Evolutionary conservation across 2,888 invertebrate genomes (phyloP).

Genomic region (Agonum fuliginosum): DNA sequence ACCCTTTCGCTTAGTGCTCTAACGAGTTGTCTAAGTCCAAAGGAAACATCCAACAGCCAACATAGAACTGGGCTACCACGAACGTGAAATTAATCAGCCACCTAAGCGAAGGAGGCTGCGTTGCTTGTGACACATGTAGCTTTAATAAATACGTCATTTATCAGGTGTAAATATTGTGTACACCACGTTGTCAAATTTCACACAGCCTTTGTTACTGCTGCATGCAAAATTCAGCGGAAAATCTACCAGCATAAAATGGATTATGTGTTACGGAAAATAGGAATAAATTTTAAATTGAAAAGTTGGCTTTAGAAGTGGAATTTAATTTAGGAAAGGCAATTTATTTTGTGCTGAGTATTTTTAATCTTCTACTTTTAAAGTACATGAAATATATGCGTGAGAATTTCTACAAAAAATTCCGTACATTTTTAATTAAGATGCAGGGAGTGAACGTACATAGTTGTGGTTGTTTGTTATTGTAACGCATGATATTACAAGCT

Average conservation of each 20-base stretch:
- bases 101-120: slow-evolving; percentile 16
- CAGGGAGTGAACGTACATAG: background rate
- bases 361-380: background rate
- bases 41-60: too few species aligned
- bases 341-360: slow-evolving; percentile 14
- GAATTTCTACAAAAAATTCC: slow-evolving; percentile 7
- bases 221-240: background rate
- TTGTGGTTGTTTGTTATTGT: background rate
- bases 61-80: background rate
- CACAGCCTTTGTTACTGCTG: background rate
- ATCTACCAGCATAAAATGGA: background rate
- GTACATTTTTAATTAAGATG: slow-evolving; percentile 8
- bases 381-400: background rate
- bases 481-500: too few species aligned
- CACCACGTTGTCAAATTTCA: background rate
- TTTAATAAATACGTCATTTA: slow-evolving; percentile 30
- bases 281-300: slow-evolving; percentile 12
- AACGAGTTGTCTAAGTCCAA: background rate
- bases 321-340: slow-evolving; percentile 22
- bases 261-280: background rate
- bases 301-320: slow-evolving; percentile 9
- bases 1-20: too few species aligned
- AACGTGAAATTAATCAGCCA: slow-evolving; percentile 27
- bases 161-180: slow-evolving; percentile 13
- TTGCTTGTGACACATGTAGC: slow-evolving; percentile 10